Conservation (phyloP, 2,113 vertebrate genomes). For the Ophiodon elongatus region DNA sequence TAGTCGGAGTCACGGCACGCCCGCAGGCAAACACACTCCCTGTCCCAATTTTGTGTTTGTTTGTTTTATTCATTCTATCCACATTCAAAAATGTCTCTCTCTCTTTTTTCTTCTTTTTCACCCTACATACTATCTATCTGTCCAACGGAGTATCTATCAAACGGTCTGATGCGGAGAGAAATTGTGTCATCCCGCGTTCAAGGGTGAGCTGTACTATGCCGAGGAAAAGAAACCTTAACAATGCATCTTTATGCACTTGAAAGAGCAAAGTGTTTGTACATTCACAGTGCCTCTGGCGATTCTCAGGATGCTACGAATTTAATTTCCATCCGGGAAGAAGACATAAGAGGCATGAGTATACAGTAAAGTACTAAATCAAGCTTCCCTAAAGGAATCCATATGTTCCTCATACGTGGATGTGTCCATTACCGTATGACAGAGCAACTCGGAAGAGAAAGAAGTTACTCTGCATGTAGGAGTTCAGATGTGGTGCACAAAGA, state of each 20-base stretch:
- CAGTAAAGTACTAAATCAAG: conserved; percentile 50
- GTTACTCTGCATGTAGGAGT: not conserved
- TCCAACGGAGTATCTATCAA: conserved; percentile 62
- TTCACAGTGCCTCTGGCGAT: conserved; percentile 49
- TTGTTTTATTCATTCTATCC: conserved; percentile 63
- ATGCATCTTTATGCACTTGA: conserved; percentile 21
- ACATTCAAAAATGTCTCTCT: conserved; percentile 33
- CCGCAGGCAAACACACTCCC: conserved; percentile 57
- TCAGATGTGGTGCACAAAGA: not conserved
- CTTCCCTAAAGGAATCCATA: conserved; percentile 44
- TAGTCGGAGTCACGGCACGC: conserved; percentile 54
- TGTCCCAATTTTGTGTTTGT: conserved; percentile 64
- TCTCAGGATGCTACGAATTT: conserved; percentile 50
- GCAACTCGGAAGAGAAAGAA: not conserved
- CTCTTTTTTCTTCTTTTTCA: not conserved
- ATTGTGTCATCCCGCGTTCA: conserved; percentile 51
- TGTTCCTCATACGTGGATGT: conserved; percentile 6
- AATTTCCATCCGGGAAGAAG: conserved; percentile 60
- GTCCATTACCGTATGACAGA: not conserved
- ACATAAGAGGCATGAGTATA: conserved; percentile 37
- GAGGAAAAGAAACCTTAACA: conserved; percentile 17
- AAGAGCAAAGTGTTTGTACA: conserved; percentile 22
- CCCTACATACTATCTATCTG: conserved; percentile 41
- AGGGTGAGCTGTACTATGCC: conserved; percentile 15
- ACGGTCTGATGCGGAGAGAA: conserved; percentile 28